Percentiles rank a stretch among this genome's conserved stretches.
Conservation (phyloP, 2,797 vertebrate species). For the Arrhamphus sclerolepis region DNA sequence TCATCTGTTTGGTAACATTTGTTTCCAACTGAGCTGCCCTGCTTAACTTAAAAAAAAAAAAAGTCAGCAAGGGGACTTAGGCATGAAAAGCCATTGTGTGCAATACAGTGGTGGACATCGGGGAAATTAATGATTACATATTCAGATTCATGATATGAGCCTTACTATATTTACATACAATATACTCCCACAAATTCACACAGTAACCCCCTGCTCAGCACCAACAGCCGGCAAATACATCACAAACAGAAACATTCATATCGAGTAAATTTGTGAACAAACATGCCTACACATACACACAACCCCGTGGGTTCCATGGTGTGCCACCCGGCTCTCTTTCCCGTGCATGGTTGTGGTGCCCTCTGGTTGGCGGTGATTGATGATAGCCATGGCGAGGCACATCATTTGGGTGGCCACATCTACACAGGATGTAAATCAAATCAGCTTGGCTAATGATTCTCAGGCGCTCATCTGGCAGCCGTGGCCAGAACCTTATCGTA, state of each 20-base stretch:
- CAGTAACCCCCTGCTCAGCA: background rate
- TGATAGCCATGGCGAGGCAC: constrained; percentile 80
- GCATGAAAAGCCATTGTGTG: too few species aligned
- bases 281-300: constrained; percentile 46
- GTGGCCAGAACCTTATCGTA: constrained; percentile 72
- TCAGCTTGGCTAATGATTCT: constrained; percentile 85
- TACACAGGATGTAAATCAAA: constrained; percentile 86
- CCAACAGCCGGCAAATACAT: constrained; percentile 1
- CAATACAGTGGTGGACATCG: too few species aligned
- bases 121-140: too few species aligned
- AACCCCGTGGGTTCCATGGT: constrained; percentile 61
- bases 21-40: too few species aligned
- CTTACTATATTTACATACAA: too few species aligned
- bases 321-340: constrained; percentile 71
- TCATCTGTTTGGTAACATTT: too few species aligned
- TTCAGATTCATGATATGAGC: too few species aligned
- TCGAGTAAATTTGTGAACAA: constrained; percentile 29
- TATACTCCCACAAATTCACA: too few species aligned
- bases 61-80: too few species aligned
- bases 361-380: constrained; percentile 86
- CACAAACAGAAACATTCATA: constrained; percentile 26
- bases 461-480: constrained; percentile 79
- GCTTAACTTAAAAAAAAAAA: too few species aligned
- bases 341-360: constrained; percentile 76
- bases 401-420: constrained; percentile 86